Evolutionary conservation across 2,113 vertebrate genomes (phyloP).

Genomic region (Spermophilus dauricus): DNA sequence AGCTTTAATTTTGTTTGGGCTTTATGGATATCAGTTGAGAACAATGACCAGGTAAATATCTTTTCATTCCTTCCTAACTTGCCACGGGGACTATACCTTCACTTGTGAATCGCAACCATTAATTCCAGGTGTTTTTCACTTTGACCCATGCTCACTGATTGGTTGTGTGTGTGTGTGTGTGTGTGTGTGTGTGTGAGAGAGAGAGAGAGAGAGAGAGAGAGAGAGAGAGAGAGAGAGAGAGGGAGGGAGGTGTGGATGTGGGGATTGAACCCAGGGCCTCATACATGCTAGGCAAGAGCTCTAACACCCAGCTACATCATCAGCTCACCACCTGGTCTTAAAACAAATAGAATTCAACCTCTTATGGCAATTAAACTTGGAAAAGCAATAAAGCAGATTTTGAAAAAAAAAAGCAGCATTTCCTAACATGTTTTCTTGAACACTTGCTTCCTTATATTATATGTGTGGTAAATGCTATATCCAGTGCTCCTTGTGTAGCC

Average conservation of each 20-base stretch:
- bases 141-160: neutral
- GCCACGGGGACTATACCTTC: neutral
- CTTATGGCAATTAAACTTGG: neutral
- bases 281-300: neutral
- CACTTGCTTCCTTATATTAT: neutral
- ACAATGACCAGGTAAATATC: neutral
- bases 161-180: too few relatives aligned
- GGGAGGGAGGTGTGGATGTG: too few relatives aligned
- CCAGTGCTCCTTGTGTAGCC: neutral
- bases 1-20: neutral
- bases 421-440: neutral
- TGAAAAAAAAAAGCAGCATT: conserved; percentile 45
- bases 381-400: conserved; percentile 30
- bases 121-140: neutral
- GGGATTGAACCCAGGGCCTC: neutral
- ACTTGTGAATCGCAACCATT: neutral
- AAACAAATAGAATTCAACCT: neutral
- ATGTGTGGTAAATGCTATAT: neutral
- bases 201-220: too few relatives aligned
- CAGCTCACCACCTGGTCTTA: neutral
- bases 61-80: neutral
- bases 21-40: neutral
- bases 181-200: too few relatives aligned
- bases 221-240: too few relatives aligned
- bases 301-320: neutral